phyloP scores from a whole-genome alignment of 2,113 vertebrate species.

The Orientallactaga bullata region DNA sequence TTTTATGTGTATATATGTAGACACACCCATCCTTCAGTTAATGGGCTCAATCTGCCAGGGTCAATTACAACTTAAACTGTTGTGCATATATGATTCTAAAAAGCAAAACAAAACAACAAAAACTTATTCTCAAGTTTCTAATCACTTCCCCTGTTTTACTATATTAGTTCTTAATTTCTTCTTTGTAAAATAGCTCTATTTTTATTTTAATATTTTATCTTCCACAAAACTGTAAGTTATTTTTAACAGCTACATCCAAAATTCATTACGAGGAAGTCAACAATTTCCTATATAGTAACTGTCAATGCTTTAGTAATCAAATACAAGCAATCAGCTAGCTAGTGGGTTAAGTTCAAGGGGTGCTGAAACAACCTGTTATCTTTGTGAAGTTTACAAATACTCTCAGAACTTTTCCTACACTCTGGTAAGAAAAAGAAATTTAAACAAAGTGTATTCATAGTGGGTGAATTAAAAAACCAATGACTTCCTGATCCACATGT shows the following conservation, averaged over 20 bases:
- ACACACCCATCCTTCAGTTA: background rate
- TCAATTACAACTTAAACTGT: background rate
- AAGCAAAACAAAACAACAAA: conserved; percentile 9
- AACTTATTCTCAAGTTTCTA: too few species aligned
- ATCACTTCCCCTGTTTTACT: too few species aligned
- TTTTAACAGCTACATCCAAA: conserved; percentile 42
- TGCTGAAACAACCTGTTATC: conserved; percentile 30
- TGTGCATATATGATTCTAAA: conserved; percentile 32
- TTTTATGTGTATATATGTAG: background rate
- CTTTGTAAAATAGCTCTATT: conserved; percentile 49
- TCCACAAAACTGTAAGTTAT: conserved; percentile 58
- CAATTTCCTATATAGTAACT: conserved; percentile 51
- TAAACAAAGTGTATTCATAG: conserved; percentile 31
- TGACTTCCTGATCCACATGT: background rate
- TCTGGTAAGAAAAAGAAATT: conserved; percentile 40
- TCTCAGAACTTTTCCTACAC: conserved; percentile 42
- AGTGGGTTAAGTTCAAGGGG: background rate
- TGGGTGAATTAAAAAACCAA: background rate
- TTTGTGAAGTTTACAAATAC: conserved; percentile 33
- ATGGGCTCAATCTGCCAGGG: background rate
- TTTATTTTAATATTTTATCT: conserved; percentile 57
- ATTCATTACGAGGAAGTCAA: conserved; percentile 47
- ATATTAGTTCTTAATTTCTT: background rate
- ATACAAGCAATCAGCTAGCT: background rate
- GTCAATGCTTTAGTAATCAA: conserved; percentile 9